phyloP scores from a whole-genome alignment of 1,140 invertebrate genomes.

The Euglossa dilemma region DNA sequence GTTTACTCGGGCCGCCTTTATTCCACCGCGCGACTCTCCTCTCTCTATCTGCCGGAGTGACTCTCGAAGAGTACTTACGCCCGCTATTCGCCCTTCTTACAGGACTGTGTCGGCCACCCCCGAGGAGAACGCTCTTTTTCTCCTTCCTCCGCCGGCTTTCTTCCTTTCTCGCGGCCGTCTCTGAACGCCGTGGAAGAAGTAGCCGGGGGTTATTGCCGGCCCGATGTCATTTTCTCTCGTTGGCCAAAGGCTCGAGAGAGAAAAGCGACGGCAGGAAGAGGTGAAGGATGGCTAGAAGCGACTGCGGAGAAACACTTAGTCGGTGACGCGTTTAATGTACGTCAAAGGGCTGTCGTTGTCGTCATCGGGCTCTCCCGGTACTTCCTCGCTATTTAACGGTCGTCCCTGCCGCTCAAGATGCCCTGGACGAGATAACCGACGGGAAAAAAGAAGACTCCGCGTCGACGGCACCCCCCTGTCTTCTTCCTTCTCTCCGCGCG shows the following conservation, averaged over 20 bases:
- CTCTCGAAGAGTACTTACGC: constrained; percentile 46
- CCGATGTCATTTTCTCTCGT: constrained; percentile 50
- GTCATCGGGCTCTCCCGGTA: constrained; percentile 40
- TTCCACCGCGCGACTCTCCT: constrained; percentile 21
- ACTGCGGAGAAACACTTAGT: constrained; percentile 71
- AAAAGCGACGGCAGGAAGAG: constrained; percentile 53
- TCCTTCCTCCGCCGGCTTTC: not conserved
- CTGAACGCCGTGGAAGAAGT: constrained; percentile 27
- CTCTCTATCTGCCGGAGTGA: constrained; percentile 38
- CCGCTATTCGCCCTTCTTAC: constrained; percentile 31
- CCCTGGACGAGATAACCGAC: constrained; percentile 69
- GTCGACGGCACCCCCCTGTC: not conserved
- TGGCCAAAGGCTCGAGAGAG: constrained; percentile 54
- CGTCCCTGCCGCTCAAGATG: constrained; percentile 57
- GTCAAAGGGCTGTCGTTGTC: constrained; percentile 72
- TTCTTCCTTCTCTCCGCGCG: not conserved
- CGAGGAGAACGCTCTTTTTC: not conserved
- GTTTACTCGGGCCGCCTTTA: constrained; percentile 25
- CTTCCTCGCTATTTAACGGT: constrained; percentile 66
- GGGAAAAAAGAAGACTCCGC: constrained; percentile 52
- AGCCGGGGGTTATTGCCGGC: constrained; percentile 48
- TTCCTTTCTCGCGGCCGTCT: not conserved
- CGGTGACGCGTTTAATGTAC: constrained; percentile 72
- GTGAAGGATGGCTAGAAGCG: constrained; percentile 53
- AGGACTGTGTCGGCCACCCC: constrained; percentile 13